Conservation (phyloP, 2,888 invertebrate genomes). For the Arrhopalites spinosus region DNA sequence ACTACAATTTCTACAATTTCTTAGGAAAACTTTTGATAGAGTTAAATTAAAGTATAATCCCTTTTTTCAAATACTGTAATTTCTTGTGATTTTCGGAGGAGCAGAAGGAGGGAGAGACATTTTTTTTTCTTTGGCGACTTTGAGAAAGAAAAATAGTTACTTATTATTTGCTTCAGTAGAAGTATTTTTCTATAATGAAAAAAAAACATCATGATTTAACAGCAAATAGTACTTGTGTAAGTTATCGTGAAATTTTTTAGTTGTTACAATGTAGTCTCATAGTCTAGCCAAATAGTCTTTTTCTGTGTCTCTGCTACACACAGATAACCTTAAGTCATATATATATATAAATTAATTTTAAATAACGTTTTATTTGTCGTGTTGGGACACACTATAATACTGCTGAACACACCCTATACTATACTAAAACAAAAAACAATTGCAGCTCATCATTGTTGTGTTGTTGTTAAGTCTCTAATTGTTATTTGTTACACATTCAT, state of each 20-base stretch:
- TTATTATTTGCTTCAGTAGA: slow-evolving; percentile 8
- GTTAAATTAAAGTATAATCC: no score
- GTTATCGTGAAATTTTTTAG: slow-evolving; percentile 15
- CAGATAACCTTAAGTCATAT: background rate
- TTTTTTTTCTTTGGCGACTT: no score
- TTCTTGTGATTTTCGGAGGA: slow-evolving; percentile 18
- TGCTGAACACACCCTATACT: slow-evolving; percentile 27
- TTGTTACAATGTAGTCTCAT: slow-evolving; percentile 9
- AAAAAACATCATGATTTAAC: background rate
- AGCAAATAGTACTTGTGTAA: slow-evolving; percentile 19
- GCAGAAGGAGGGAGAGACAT: background rate
- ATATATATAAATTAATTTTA: background rate
- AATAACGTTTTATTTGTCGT: slow-evolving; percentile 1
- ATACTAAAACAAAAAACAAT: background rate
- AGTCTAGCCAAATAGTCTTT: background rate
- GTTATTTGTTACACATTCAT: slow-evolving; percentile 29
- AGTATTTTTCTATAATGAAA: background rate
- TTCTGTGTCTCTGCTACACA: background rate
- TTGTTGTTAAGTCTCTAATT: slow-evolving; percentile 35
- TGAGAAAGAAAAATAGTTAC: no score
- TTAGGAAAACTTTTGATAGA: no score
- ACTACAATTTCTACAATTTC: no score
- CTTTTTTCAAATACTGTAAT: no score
- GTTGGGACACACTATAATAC: slow-evolving; percentile 1
- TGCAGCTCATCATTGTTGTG: slow-evolving; percentile 29